A percentile compares a stretch with the other conserved stretches of the same genome.
Evolutionary conservation across 2,888 invertebrate species (phyloP).

Genomic region (Mesodorylaimus sp.): DNA sequence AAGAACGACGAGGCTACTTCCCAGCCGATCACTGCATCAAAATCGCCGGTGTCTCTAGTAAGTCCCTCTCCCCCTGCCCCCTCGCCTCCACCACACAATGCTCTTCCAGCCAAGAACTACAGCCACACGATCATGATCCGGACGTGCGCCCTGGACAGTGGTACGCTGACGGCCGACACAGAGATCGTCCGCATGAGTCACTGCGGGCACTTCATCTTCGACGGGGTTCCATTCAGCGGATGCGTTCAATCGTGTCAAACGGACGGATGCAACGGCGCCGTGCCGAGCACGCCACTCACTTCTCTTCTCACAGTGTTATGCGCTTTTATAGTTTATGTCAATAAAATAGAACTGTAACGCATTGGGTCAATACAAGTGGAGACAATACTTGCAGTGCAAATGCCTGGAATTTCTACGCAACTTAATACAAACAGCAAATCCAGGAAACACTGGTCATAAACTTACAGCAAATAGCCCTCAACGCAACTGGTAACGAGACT

Average conservation of each 20-base stretch:
- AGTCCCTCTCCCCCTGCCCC: conserved; percentile 21
- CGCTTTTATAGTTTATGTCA: too few relatives aligned
- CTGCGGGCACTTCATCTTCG: conserved; percentile 78
- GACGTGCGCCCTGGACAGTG: conserved; percentile 82
- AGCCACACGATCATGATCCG: conserved; percentile 54
- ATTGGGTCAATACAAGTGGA: too few relatives aligned
- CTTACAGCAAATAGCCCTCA: too few relatives aligned
- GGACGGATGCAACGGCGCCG: conserved; percentile 49
- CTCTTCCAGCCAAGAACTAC: conserved; percentile 1
- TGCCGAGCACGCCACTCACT: neutral
- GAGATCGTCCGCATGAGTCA: conserved; percentile 93
- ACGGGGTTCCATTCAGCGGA: conserved; percentile 68
- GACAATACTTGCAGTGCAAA: too few relatives aligned
- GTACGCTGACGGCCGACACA: conserved; percentile 81
- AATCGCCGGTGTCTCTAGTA: conserved; percentile 73
- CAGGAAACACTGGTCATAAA: too few relatives aligned
- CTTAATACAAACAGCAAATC: too few relatives aligned
- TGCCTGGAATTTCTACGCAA: too few relatives aligned
- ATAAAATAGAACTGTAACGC: too few relatives aligned
- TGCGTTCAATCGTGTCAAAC: conserved; percentile 86
- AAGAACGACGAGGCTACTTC: conserved; percentile 74
- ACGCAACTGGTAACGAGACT: too few relatives aligned
- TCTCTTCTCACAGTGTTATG: too few relatives aligned
- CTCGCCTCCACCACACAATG: neutral
- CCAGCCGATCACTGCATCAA: conserved; percentile 94